Base-by-base conservation (phyloP, 2,113 vertebrate species). In the Hippocampus zosterae region DNA sequence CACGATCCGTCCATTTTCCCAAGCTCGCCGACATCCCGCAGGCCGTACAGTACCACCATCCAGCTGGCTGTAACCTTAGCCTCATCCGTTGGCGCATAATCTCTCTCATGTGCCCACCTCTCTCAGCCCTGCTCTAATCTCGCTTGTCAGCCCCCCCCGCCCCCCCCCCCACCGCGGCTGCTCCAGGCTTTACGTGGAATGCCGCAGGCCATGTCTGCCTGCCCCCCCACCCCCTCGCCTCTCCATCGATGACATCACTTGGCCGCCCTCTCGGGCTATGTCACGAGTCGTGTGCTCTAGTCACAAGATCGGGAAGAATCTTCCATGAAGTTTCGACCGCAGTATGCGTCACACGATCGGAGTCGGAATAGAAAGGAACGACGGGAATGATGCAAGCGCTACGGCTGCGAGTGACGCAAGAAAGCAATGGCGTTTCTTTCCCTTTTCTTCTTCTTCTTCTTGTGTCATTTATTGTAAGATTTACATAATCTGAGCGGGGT, bases 201-300 rank as follows among this genome's bases (percentile, higher is more conserved):
- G 85, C 78, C 18, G 59, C 41, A 69, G 78, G 88, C 88, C 87
- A 86, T 3, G 62, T 79, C 76, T 74, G 52, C 55, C 55, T 11
- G 53, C 41, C 76, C 1, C 46, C 48, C 1, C 44, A 3, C 18
- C 19, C 18, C 48, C 19, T 52, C 8, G 19, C 52, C 52, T 69
- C 53, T 8, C 65, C 21, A 59, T 57, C 60, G 52, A 61, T 83
- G 81, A 42, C 85, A 81, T 81, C 85, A 83, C 87, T 88, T 88
- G 87, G 87, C 82, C 88, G 15, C 71, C 44, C 78, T 82, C 74
- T 71, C 27, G 21, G 79, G 72, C 66, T 61, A 77, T 82, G 86
- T 88, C 87, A 90, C 80, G 85, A 86, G 88, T 84, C 78, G 74
- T 85, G 84, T 81, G 66, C 27, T 68, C 78, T 67, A 67, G 78